Percentiles rank a stretch among this genome's conserved stretches.
These are phyloP conservation scores for Bufotes viridis DNA, from an alignment of 2,797 vertebrate species.

Conservation along the genomic window DNA sequence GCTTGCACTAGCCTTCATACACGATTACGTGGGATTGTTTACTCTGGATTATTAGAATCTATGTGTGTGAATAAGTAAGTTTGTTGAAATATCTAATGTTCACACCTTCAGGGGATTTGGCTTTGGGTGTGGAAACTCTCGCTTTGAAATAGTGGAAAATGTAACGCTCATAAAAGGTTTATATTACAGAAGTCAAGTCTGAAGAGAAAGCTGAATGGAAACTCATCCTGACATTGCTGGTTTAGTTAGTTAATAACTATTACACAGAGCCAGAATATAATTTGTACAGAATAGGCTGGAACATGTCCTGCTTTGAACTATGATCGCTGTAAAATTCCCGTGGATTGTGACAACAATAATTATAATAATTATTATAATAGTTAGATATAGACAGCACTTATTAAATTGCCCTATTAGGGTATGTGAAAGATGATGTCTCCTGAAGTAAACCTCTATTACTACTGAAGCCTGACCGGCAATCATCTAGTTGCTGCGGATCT, in stretches of 20 bases:
- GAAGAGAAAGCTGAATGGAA: not conserved
- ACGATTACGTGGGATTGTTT: not conserved
- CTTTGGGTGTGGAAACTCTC: conserved; percentile 17
- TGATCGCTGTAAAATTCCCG: not conserved
- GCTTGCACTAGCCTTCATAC: not conserved
- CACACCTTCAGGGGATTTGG: conserved; percentile 11
- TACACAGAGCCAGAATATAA: not conserved
- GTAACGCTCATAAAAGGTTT: not conserved
- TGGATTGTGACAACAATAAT: not conserved
- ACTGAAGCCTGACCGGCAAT: not conserved
- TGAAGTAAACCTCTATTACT: too few relatives aligned
- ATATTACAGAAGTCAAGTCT: not conserved
- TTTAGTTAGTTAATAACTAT: not conserved
- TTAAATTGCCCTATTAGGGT: not conserved
- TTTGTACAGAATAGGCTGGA: not conserved
- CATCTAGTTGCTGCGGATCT: too few relatives aligned
- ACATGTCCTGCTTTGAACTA: not conserved
- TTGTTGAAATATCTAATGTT: not conserved
- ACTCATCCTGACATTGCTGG: not conserved
- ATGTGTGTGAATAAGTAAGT: not conserved
- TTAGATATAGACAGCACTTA: not conserved
- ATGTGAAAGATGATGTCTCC: not conserved
- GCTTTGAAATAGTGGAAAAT: conserved; percentile 18
- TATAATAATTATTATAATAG: not conserved
- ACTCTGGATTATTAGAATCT: not conserved